Base-by-base conservation (phyloP, 2,888 invertebrate species). In the Axea sp. region DNA sequence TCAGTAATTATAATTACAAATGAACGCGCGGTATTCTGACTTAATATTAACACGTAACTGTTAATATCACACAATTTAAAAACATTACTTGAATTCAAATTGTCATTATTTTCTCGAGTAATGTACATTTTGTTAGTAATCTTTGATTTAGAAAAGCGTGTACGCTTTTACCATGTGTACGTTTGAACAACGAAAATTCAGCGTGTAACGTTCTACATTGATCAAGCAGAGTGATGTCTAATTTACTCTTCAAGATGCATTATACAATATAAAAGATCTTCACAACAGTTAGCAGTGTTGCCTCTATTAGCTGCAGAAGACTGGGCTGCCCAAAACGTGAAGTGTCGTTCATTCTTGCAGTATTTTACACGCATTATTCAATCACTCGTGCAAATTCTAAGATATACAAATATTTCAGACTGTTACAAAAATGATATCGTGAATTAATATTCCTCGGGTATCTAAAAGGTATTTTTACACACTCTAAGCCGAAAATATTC, bases 261-360 rank as follows among this genome's bases (percentile, higher is more conserved):
- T 60, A 53, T 60, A 60, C 51, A 28, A 45, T 30, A 35, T 60
- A 51, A 60, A 45, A 39, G 68, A 68, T 47, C 37, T 47, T 31
- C 45, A 47, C 45, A 51, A 59, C 37, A 53, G 69, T 45, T 51
- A 69, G 39, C 31, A 12, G 43, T 22, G 59, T 51, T 68, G 33
- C 68, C 60, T 45, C 51, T 45, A 59, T 60, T 68, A n/a, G 68
- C 68, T 60, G 68, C 53, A 28, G 51, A 47, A 51, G 60, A 68
- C 60, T 45, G 37, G 53, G 60, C 43, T 68, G 60, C 45, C 68
- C 35, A 53, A 35, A 53, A 39, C 68, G 51, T 69, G 53, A 60
- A 69, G 60, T 69, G 49, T 60, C 60, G 37, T 57, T 59, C 57
- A 59, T 49, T 68, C 57, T 47, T 22, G 39, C 31, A 39, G 31